Base-by-base conservation (phyloP, 2,888 invertebrate genomes). In the Lymantria dispar region DNA sequence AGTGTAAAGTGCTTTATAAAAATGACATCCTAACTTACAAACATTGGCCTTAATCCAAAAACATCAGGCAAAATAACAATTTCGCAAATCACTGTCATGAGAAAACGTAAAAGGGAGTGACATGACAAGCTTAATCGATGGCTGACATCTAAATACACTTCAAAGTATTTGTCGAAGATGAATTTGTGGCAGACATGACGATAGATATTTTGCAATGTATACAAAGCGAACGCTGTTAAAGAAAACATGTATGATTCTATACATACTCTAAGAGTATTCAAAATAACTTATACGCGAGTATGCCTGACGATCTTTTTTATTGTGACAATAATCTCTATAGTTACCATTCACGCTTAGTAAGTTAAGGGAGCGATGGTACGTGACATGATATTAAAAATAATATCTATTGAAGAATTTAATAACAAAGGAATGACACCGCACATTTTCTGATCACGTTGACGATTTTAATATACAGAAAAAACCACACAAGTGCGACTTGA, bases 361-460 rank as follows among this genome's bases (percentile, higher is more conserved):
- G 3, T 5, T 33, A 10, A 10, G 33, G 33, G 33, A 33, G 8
- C 10, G 33, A 8, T 33, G 15, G 59, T 64, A 74, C 71, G 75
- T 76, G 75, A 75, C 68, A 56, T 61, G 64, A 66, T 68, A 70
- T 67, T 63, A 63, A 70, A 66, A 48, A 68, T 63, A 53, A 65
- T 64, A 69, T 68, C 55, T 49, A 58, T 67, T 60, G 53, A 64
- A 66, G 56, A 65, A 72, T 68, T 65, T 65, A 68, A 70, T 66
- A 68, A 72, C 65, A 74, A 72, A 70, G 58, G 64, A 52, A 22
- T 22, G 2, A 63, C 68, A 1, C 38, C 38, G n/a, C n/a, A 38
- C n/a, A 12, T 12, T 12, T 36, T 36, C 36, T 36, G 11, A 36
- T 11, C 36, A 38, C n/a, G n/a, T n/a, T 33, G 33, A 7, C 33